Percentiles rank a stretch among this genome's conserved stretches.
Evolutionary conservation across 2,797 vertebrate genomes (phyloP).

Genomic region (Smutsia temminckii): DNA sequence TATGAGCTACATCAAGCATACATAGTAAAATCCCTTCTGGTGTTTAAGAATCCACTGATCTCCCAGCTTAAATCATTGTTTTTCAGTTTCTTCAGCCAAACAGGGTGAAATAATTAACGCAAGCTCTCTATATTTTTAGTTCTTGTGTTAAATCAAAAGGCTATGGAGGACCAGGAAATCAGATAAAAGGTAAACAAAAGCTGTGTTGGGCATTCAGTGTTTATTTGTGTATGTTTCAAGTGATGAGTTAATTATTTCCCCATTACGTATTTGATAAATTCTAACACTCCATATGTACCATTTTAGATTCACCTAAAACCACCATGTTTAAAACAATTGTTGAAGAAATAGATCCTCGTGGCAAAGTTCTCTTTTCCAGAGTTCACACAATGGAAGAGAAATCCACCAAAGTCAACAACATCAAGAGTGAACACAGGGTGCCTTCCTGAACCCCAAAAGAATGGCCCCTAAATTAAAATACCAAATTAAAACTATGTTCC

Average conservation of each 20-base stretch:
- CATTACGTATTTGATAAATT: not conserved
- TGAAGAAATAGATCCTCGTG: conserved; percentile 77
- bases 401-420: conserved; percentile 56
- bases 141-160: conserved; percentile 70
- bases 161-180: conserved; percentile 52
- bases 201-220: not conserved
- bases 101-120: not conserved
- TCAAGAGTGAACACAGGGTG: conserved; percentile 66
- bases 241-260: not conserved
- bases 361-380: conserved; percentile 69
- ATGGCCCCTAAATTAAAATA: not conserved
- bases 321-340: conserved; percentile 72
- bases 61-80: not conserved
- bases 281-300: not conserved
- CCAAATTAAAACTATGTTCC: not conserved
- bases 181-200: conserved; percentile 73
- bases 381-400: conserved; percentile 71
- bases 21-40: not conserved
- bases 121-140: conserved; percentile 41
- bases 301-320: conserved; percentile 65
- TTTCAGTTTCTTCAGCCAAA: not conserved
- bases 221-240: not conserved
- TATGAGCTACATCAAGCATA: not conserved
- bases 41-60: not conserved
- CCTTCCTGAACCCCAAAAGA: conserved; percentile 57